Conservation (phyloP, 2,113 vertebrate species). For the Tragelaphus imberbis region DNA sequence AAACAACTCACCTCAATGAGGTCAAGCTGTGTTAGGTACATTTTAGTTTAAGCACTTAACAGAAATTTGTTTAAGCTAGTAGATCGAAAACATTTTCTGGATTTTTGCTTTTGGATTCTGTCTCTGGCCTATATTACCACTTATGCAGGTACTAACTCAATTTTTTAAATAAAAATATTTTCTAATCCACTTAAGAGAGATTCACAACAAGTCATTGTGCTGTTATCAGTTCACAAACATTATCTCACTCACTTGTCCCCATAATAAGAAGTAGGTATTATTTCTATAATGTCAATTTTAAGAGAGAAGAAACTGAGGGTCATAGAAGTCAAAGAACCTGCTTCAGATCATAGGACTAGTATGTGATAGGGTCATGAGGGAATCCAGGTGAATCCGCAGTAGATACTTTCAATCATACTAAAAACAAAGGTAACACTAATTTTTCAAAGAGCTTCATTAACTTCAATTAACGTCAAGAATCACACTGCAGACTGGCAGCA, state of each 20-base stretch:
- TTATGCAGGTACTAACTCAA: background rate
- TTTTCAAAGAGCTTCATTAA: constrained; percentile 12
- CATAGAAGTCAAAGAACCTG: background rate
- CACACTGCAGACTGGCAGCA: background rate
- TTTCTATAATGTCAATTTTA: background rate
- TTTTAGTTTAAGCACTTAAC: background rate
- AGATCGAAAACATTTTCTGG: constrained; percentile 19
- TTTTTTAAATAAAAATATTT: background rate
- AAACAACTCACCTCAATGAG: background rate
- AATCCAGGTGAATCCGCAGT: background rate
- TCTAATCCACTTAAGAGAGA: constrained; percentile 16
- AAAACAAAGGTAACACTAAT: constrained; percentile 5
- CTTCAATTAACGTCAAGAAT: background rate
- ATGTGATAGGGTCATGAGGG: background rate
- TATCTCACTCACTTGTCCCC: background rate
- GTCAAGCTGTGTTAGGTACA: background rate
- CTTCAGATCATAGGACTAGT: background rate
- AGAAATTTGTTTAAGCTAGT: constrained; percentile 11
- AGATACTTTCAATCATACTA: background rate
- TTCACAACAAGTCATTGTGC: background rate
- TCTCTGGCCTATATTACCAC: background rate
- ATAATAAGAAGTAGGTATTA: background rate
- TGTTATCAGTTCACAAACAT: background rate
- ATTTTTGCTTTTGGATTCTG: background rate
- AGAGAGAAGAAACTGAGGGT: background rate